These are phyloP conservation scores for Henricia sp. DNA, from an alignment of 53 echinoderm and acorn worm genomes.

Conservation along the genomic window DNA sequence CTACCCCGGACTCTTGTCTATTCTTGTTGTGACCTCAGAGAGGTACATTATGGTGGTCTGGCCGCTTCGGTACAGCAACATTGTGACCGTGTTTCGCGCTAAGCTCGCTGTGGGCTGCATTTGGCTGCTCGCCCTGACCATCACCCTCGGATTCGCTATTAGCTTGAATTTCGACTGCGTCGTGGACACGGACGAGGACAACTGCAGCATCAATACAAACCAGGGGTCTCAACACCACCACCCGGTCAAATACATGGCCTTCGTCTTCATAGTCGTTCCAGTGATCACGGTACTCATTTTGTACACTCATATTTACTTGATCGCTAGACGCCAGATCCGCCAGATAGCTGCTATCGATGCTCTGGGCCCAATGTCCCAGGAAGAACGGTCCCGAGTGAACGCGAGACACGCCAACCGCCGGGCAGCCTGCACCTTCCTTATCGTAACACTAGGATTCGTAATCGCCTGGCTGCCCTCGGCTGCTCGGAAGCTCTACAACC, in stretches of 20 bases:
- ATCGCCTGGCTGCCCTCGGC: conserved; percentile 35
- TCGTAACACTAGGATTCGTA: conserved; percentile 26
- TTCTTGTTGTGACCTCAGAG: conserved; percentile 7
- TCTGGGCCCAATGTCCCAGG: background rate
- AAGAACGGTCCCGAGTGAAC: background rate
- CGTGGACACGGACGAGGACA: conserved; percentile 39
- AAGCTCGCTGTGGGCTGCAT: conserved; percentile 6
- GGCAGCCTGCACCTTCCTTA: conserved; percentile 34
- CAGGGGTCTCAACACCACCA: conserved; percentile 20
- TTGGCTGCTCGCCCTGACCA: conserved; percentile 25
- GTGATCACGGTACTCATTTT: background rate
- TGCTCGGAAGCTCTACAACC: conserved; percentile 29
- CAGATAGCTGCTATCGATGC: background rate
- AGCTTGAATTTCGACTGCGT: conserved; percentile 16
- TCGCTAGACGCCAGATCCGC: conserved; percentile 23
- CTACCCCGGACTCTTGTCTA: conserved; percentile 26
- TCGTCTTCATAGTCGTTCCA: conserved; percentile 29
- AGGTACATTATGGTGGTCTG: conserved; percentile 33
- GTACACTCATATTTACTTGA: conserved; percentile 37
- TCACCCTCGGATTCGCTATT: conserved; percentile 11
- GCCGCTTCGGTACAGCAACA: conserved; percentile 13
- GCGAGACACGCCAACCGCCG: conserved; percentile 8
- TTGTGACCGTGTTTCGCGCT: conserved; percentile 30
- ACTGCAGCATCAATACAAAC: conserved; percentile 39
- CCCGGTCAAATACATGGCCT: conserved; percentile 48